Evolutionary conservation across 2,113 vertebrate genomes (phyloP).

Genomic region (Melanerpes aurifrons): DNA sequence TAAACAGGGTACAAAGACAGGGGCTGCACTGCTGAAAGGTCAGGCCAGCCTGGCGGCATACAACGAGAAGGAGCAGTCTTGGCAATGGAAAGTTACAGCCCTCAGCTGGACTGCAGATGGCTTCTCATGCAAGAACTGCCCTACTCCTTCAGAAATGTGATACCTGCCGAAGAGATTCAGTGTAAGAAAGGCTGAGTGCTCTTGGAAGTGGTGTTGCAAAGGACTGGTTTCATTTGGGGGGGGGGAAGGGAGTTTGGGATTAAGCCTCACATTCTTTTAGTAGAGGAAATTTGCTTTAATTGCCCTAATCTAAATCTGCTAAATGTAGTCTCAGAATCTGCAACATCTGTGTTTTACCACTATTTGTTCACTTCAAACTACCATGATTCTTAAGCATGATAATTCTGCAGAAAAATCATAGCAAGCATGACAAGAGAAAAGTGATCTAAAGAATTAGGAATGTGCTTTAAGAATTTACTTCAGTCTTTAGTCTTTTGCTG

Average conservation of each 20-base stretch:
- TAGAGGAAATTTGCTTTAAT: background rate
- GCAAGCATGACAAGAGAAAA: background rate
- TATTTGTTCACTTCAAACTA: background rate
- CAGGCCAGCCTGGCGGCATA: slow-evolving; percentile 35
- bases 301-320: background rate
- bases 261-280: background rate
- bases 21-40: slow-evolving; percentile 55
- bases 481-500: background rate
- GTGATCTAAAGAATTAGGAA: background rate
- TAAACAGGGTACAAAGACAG: background rate
- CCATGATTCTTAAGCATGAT: rapidly evolving
- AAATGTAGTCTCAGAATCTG: background rate
- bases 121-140: slow-evolving; percentile 52
- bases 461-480: background rate
- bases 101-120: background rate
- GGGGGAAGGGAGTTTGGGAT: background rate
- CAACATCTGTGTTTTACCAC: background rate
- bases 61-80: slow-evolving; percentile 12
- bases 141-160: background rate
- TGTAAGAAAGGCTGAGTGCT: background rate
- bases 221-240: background rate
- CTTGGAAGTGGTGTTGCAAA: background rate
- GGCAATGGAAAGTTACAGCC: slow-evolving; percentile 76
- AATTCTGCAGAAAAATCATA: background rate
- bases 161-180: background rate